Evolutionary conservation across 2,113 vertebrate species (phyloP), one percentile per base, ranked within the genome.

Genomic region (Poeciliopsis retropinna): DNA sequence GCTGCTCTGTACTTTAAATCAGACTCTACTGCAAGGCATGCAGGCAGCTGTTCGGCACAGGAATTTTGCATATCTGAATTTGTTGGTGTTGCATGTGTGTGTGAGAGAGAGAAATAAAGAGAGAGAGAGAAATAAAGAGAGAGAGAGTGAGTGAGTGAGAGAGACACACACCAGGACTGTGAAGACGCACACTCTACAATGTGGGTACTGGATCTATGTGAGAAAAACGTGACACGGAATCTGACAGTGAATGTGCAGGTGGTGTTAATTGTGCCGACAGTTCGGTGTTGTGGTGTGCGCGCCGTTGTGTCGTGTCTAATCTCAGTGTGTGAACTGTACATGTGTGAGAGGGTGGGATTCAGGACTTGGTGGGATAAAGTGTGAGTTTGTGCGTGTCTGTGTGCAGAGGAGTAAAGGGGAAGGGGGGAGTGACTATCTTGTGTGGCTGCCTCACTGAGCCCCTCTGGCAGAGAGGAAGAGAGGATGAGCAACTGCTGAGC

Each of bases 381-480:
- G 60, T 75, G 60, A 67, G 76, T 75, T 72, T 70, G 51, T 25
- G 51, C 19, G 39, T 70, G 72, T 29, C 66, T 72, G 63, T 67
- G 60, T 63, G 69, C 25, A 31, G 34, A 66, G 73, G 61, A 82
- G 66, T 84, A 41, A 3, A 37, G 34, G 34, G 34, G 34, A 11
- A 37, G 34, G 76, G 87, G 88, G 88, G 88, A 86, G 82, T 82
- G 85, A 90, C 86, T 86, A 78, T 89, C 27, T 51, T 89, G 77
- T 89, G 85, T 82, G 86, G 81, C 85, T 88, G 87, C 86, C 84
- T 90, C 90, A 89, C 84, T 86, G 85, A 86, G 84, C 84, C 87
- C 89, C 91, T 87, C 87, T 88, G 80, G 84, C 82, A 76, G 77
- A 81, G 85, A 79, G 71, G 64, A 87, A 67, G 80, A 83, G 72